Evolutionary conservation across 2,888 invertebrate species (phyloP), one percentile per base, ranked within the genome.

Genomic region (Melanotus villosus): DNA sequence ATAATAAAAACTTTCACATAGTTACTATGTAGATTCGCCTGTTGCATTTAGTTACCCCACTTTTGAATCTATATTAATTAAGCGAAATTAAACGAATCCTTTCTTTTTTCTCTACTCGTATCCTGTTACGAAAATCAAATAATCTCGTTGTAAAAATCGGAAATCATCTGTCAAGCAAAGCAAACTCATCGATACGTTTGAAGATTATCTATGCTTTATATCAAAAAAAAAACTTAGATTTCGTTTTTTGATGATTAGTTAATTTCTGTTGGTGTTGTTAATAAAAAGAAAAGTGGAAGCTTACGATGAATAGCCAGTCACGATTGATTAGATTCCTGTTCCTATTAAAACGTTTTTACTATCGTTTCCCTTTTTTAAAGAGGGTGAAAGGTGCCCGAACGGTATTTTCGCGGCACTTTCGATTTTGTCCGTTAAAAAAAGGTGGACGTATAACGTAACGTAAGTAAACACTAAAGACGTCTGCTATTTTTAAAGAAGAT

Each of bases 381-480:
- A 47, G 47, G 47, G 47, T 26, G 26, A 47, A 47, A 47, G 47
- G 47, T 47, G 47, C 26, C 7, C 26, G 26, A 26, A 7, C 18
- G 1, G 41, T 6, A 14, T 38, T 38, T 32, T 38, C 14, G 18
- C 41, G 16, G 41, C 41, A 41, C 18, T 41, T 41, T 47, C 47
- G 26, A 47, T 47, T 73, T 74, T 67, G 72, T 70, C 74, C 74
- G 74, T 74, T 74, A 74, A 74, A 74, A 64, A 73, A 74, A 72
- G 74, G 68, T 74, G 72, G 34, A 62, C 59, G 45, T 26, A 3
- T 26, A 47, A 5, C 26, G n/a, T 34, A 52, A 36, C 43, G 43
- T 62, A 65, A 69, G 68, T 65, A 72, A 72, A 74, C 74, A 72
- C 57, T 65, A 10, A 43, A 59, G 2, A 34, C 66, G 60, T n/a